These are phyloP conservation scores for Drosophila imparisetae DNA, from an alignment of 2,888 invertebrate species.

Conservation along the genomic window DNA sequence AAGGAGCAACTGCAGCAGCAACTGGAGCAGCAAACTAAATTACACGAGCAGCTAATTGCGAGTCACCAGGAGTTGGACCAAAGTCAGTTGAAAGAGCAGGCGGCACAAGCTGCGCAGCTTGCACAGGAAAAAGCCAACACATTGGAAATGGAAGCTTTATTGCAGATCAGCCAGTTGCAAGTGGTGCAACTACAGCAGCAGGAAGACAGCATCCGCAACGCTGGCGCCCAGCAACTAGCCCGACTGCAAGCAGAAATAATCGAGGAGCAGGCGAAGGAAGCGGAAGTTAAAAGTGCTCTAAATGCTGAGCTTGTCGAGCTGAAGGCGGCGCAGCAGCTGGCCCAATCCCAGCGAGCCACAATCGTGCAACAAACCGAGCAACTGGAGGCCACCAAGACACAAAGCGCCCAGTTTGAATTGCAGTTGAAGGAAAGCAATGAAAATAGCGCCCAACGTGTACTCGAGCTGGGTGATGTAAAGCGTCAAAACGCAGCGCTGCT, in stretches of 20 bases:
- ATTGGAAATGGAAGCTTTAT: slow-evolving; percentile 9
- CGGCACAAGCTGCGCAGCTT: slow-evolving; percentile 34
- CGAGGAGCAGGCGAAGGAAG: slow-evolving; percentile 32
- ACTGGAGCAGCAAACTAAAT: slow-evolving; percentile 38
- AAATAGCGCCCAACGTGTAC: slow-evolving; percentile 51
- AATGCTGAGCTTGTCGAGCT: slow-evolving; percentile 17
- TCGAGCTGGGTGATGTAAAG: slow-evolving; percentile 77
- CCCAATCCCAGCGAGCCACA: slow-evolving; percentile 52
- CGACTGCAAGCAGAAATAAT: slow-evolving; percentile 46
- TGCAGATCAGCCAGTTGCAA: slow-evolving; percentile 25
- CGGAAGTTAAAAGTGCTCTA: slow-evolving; percentile 18
- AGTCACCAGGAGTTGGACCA: slow-evolving; percentile 48
- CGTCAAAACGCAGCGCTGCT: slow-evolving; percentile 66
- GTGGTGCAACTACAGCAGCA: slow-evolving; percentile 56
- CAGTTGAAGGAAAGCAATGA: slow-evolving; percentile 58
- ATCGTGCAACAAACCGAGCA: slow-evolving; percentile 58
- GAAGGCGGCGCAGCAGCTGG: slow-evolving; percentile 34
- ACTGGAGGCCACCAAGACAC: slow-evolving; percentile 36
- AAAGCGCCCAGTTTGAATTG: slow-evolving; percentile 48
- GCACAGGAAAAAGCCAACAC: not conserved
- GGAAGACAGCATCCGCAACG: slow-evolving; percentile 33
- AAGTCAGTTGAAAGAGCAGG: slow-evolving; percentile 45
- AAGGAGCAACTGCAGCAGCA: slow-evolving; percentile 38
- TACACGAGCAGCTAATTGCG: slow-evolving; percentile 20
- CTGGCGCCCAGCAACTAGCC: slow-evolving; percentile 44